Conservation (phyloP, 2,888 invertebrate species). For the Dryococelus australis region DNA sequence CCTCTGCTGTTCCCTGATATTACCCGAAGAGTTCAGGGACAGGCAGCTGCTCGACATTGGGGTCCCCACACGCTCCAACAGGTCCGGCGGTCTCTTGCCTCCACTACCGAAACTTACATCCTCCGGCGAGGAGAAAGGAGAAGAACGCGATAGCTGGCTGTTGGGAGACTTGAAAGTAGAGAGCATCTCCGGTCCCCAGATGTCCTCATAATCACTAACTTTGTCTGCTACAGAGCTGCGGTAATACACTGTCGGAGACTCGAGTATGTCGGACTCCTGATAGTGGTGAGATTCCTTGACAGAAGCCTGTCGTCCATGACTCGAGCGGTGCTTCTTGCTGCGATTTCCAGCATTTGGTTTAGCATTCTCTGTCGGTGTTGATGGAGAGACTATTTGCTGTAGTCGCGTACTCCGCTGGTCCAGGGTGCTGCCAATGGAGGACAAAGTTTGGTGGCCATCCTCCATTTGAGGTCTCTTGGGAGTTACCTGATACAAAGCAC, state of each 20-base stretch:
- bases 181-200: constrained; percentile 76
- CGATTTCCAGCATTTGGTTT: constrained; percentile 49
- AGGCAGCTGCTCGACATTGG: constrained; percentile 41
- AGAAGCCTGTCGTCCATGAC: constrained; percentile 54
- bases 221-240: constrained; percentile 89
- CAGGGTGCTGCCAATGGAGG: constrained; percentile 54
- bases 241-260: constrained; percentile 83
- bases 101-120: constrained; percentile 43
- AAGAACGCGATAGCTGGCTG: constrained; percentile 42
- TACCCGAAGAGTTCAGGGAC: constrained; percentile 36
- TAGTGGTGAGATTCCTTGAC: constrained; percentile 61
- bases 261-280: constrained; percentile 82
- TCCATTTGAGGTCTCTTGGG: constrained; percentile 54
- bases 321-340: constrained; percentile 53
- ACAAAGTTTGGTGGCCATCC: constrained; percentile 53
- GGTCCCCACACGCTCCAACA: constrained; percentile 47
- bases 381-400: constrained; percentile 41
- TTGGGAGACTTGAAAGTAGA: constrained; percentile 53
- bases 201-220: constrained; percentile 86
- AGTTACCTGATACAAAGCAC: constrained; percentile 41
- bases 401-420: constrained; percentile 43
- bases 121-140: constrained; percentile 50
- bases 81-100: constrained; percentile 47
- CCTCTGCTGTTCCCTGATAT: constrained; percentile 30
- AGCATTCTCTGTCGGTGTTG: constrained; percentile 52